Evolutionary conservation across 1,140 invertebrate genomes (phyloP).

Genomic region (Lucilia sericata): DNA sequence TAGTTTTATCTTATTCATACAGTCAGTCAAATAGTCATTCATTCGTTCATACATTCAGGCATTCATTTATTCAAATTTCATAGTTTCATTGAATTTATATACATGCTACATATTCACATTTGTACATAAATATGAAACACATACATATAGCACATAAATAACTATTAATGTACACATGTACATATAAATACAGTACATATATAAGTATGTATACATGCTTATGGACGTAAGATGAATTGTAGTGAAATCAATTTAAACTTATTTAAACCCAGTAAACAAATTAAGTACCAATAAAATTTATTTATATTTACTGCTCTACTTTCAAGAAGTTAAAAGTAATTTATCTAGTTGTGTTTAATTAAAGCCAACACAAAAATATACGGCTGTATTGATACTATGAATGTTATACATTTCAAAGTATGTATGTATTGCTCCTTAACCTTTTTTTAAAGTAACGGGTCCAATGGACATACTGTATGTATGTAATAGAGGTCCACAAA

Average conservation of each 20-base stretch:
- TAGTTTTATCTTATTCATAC: conserved; percentile 35
- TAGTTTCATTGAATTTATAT: conserved; percentile 24
- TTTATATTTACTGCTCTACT: background rate
- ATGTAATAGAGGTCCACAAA: too few species aligned
- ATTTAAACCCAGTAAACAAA: background rate
- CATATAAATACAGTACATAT: background rate
- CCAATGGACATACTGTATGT: too few species aligned
- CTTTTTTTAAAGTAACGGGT: too few species aligned
- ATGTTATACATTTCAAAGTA: too few species aligned
- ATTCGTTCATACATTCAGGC: background rate
- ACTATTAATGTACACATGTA: background rate
- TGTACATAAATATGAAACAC: too few species aligned
- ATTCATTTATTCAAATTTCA: conserved; percentile 11
- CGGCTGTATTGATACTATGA: too few species aligned
- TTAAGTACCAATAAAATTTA: too few species aligned
- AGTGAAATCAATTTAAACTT: background rate
- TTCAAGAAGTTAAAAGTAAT: too few species aligned
- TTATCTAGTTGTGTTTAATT: too few species aligned
- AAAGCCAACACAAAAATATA: too few species aligned
- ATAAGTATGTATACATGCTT: background rate
- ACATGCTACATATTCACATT: background rate
- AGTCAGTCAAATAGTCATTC: conserved; percentile 33
- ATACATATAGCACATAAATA: background rate
- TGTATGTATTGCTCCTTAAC: too few species aligned
- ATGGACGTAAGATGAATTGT: background rate